These are phyloP conservation scores for Rhimphoctona megacephalus DNA, from an alignment of 2,888 invertebrate species.

Conservation along the genomic window DNA sequence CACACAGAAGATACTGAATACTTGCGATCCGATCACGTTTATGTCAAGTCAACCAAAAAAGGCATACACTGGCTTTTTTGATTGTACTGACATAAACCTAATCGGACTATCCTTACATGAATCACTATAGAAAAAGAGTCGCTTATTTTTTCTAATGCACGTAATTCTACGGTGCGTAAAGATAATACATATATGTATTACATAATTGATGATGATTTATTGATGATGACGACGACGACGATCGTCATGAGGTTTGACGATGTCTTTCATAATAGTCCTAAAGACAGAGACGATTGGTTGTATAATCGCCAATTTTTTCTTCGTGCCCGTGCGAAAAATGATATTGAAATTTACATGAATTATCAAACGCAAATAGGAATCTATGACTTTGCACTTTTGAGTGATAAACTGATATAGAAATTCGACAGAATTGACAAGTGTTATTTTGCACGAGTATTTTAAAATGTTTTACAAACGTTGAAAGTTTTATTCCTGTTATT, in stretches of 20 bases:
- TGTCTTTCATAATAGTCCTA: neutral
- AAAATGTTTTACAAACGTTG: neutral
- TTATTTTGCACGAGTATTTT: neutral
- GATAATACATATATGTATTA: conserved; percentile 58
- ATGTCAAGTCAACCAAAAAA: conserved; percentile 65
- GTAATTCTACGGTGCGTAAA: conserved; percentile 69
- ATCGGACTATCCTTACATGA: conserved; percentile 56
- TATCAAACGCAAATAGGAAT: neutral
- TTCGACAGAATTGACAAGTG: conserved; percentile 3
- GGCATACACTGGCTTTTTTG: too few relatives aligned
- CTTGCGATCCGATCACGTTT: conserved; percentile 68
- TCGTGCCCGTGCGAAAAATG: neutral
- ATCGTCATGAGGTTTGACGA: conserved; percentile 31
- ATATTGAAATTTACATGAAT: neutral
- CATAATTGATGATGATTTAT: conserved; percentile 61
- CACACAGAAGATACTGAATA: conserved; percentile 78
- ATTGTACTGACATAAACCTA: too few relatives aligned
- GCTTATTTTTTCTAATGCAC: conserved; percentile 78
- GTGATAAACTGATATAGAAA: neutral
- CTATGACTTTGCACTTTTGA: neutral
- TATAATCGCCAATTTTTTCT: neutral
- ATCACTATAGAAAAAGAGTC: conserved; percentile 73
- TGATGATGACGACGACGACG: conserved; percentile 64
- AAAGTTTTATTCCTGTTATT: neutral
- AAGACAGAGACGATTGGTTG: conserved; percentile 5